Evolutionary conservation across 2,888 invertebrate genomes (phyloP).

Genomic region (Orchestes rusci): DNA sequence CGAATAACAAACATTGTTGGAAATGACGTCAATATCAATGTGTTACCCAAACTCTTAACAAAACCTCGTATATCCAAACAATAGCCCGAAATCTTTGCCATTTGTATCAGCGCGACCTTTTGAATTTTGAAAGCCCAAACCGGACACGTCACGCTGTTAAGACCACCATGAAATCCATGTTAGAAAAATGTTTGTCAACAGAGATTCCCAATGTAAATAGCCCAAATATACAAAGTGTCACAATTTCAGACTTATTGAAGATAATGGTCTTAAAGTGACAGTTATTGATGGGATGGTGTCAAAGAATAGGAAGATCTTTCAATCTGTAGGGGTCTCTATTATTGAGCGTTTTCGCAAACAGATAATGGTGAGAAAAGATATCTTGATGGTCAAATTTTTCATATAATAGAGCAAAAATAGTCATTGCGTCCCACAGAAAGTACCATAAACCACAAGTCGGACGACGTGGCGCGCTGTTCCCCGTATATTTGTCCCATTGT

Average conservation of each 20-base stretch:
- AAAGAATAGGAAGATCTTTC: constrained; percentile 41
- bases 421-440: no score
- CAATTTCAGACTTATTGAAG: constrained; percentile 12
- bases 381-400: no score
- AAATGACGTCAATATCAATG: no score
- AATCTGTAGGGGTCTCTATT: constrained; percentile 35
- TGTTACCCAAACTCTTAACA: no score
- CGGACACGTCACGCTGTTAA: constrained; percentile 24
- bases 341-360: neutral
- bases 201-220: constrained; percentile 42
- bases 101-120: no score
- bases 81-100: no score
- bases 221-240: constrained; percentile 17
- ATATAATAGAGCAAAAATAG: no score
- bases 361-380: no score
- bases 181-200: constrained; percentile 45
- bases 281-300: constrained; percentile 39
- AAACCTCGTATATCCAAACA: no score
- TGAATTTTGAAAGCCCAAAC: no score
- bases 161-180: constrained; percentile 44
- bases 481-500: constrained; percentile 45
- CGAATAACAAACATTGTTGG: no score
- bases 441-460: no score
- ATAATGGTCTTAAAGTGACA: constrained; percentile 33
- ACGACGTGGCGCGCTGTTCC: constrained; percentile 10